Evolutionary conservation across 2,888 invertebrate genomes (phyloP).

Genomic region (Gonocerus acuteangulatus): DNA sequence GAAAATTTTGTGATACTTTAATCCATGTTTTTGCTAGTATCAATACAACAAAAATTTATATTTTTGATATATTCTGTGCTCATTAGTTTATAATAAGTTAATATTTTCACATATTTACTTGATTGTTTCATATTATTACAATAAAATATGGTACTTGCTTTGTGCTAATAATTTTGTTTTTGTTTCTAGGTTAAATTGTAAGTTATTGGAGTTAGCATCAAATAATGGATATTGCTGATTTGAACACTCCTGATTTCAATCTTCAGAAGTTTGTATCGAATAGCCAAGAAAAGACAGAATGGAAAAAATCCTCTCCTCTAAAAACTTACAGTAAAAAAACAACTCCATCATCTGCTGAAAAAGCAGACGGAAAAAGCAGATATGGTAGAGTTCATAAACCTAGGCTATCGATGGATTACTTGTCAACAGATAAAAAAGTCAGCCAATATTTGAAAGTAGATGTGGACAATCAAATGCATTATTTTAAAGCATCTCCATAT

Average conservation of each 20-base stretch:
- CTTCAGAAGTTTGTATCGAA: slow-evolving; percentile 10
- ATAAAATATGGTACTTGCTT: too few species aligned
- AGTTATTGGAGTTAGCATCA: neutral
- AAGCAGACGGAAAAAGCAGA: slow-evolving; percentile 44
- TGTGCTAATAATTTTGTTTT: neutral
- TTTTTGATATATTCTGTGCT: too few species aligned
- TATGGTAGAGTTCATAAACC: slow-evolving; percentile 54
- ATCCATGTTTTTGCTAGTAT: too few species aligned
- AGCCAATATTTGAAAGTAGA: slow-evolving; percentile 39
- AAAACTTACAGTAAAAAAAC: slow-evolving; percentile 32
- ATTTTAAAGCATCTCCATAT: slow-evolving; percentile 25
- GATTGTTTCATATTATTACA: too few species aligned
- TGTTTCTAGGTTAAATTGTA: neutral
- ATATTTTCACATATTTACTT: too few species aligned
- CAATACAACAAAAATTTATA: too few species aligned
- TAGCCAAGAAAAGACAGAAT: slow-evolving; percentile 21
- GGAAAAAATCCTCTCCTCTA: slow-evolving; percentile 30
- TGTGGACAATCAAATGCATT: slow-evolving; percentile 34
- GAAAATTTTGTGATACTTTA: too few species aligned
- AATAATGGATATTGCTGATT: neutral
- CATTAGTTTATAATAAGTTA: too few species aligned
- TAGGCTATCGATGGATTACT: slow-evolving; percentile 47
- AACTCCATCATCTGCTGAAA: slow-evolving; percentile 8
- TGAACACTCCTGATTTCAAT: slow-evolving; percentile 11
- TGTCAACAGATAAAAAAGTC: slow-evolving; percentile 44